Base-by-base conservation (phyloP, 2,113 vertebrate species). In the Mirza zaza region DNA sequence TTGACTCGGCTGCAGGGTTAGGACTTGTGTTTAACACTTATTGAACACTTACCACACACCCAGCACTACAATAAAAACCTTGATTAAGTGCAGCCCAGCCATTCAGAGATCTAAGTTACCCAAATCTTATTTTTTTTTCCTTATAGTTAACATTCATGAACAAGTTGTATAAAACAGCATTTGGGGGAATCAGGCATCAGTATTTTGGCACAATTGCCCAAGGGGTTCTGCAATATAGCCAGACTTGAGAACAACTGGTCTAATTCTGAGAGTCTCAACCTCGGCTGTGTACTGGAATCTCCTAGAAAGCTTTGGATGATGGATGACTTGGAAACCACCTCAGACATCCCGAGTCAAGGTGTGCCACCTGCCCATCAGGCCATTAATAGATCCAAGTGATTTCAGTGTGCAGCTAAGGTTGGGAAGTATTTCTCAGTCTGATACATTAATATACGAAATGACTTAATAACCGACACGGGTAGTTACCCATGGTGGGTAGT, bases 61-160 rank as follows among this genome's bases (percentile, higher is more conserved):
- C 84, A 82, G 71, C 94, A 90, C 57, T 42, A 36, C 87, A 85
- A 84, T 92, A 95, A 97, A 95, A 95, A 81, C 11, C 21, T 90
- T 90, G 57, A 96, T 96, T 91, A 97, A 96, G 55, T 79, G 59
- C 50, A 92, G n/a, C 20, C 45, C 11, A 96, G 76, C 20, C 18
- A 95, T 59, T 98, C 36, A 84, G 36, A 93, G 92, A 63, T 65
- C 5, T 59, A 42, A 84, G 45, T 81, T 90, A 84, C 25, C 34
- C n/a, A 61, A 45, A 39, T 77, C 17, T 50, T 55, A 42, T 79
- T 79, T 45, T 45, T 42, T 92, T 67, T 82, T 42, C 34, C 29
- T 45, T 50, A 13, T 42, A 71, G 67, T 82, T 81, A 48, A 61
- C 6, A 61, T 95, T 92, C 93, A 91, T 83, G 59, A 87, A 92